Evolutionary conservation across 2,113 vertebrate genomes (phyloP).

Genomic region (Dipodomys stephensi): DNA sequence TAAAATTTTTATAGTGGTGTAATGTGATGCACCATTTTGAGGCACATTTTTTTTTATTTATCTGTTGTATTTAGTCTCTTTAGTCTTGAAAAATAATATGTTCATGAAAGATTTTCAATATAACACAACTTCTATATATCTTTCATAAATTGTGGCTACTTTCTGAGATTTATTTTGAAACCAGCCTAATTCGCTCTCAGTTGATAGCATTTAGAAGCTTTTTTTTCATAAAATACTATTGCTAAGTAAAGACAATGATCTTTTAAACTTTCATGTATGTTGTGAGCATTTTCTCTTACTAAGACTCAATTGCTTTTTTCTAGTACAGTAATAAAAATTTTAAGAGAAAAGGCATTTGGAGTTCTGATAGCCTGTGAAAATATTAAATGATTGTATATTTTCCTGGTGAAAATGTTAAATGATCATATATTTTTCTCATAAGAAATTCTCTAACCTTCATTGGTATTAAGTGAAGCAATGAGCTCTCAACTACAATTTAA

Average conservation of each 20-base stretch:
- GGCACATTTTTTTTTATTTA: neutral
- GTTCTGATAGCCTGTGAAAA: neutral
- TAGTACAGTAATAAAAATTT: neutral
- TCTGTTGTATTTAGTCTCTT: neutral
- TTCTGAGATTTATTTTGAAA: neutral
- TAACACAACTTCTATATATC: neutral
- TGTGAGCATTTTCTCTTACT: slow-evolving; percentile 6
- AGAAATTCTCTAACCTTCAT: too few relatives aligned
- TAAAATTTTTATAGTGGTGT: neutral
- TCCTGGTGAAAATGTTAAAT: neutral
- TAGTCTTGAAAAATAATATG: slow-evolving; percentile 19
- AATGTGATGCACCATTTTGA: neutral
- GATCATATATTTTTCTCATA: neutral
- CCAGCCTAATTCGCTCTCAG: neutral
- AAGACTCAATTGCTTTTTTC: neutral
- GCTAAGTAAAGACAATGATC: neutral
- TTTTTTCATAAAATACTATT: slow-evolving; percentile 12
- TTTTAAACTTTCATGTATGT: slow-evolving; percentile 21
- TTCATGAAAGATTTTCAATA: neutral
- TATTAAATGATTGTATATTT: too few relatives aligned
- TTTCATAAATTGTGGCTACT: neutral
- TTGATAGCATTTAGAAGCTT: neutral
- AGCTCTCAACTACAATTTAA: neutral
- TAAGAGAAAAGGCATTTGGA: neutral
- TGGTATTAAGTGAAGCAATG: neutral